Evolutionary conservation across 2,113 vertebrate genomes (phyloP).

Genomic region (Lophochroa leadbeateri): DNA sequence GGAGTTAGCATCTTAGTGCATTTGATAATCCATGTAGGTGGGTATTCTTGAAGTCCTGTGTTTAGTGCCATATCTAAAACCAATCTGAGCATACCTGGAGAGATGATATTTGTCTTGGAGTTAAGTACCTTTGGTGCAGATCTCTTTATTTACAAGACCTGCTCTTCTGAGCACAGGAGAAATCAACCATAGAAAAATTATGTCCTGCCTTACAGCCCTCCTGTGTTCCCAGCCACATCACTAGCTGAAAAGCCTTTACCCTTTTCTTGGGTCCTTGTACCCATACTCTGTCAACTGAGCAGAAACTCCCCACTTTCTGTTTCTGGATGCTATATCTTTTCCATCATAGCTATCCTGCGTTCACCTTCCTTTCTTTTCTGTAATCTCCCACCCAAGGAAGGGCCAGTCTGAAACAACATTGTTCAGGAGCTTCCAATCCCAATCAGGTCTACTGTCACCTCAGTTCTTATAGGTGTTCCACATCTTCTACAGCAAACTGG

Average conservation of each 20-base stretch:
- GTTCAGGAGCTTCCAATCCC: neutral
- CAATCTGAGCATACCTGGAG: neutral
- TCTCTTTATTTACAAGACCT: neutral
- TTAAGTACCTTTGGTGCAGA: neutral
- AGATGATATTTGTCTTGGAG: neutral
- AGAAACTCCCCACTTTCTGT: neutral
- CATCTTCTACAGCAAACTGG: neutral
- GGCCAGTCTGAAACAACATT: neutral
- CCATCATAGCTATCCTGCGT: neutral
- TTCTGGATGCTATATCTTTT: neutral
- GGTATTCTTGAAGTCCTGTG: neutral
- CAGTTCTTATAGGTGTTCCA: neutral
- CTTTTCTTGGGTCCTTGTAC: neutral
- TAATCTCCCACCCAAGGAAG: neutral
- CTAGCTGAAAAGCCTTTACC: neutral
- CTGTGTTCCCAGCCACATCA: neutral
- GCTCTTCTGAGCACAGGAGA: neutral
- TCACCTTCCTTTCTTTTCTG: neutral
- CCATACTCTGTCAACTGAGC: neutral
- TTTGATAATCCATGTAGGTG: neutral
- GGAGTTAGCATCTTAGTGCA: neutral
- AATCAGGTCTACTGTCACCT: neutral
- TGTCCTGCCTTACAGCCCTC: neutral
- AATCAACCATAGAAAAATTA: neutral
- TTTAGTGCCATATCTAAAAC: neutral